phyloP scores from a whole-genome alignment of 2,888 invertebrate species.

The Rhodophaea formosa region DNA sequence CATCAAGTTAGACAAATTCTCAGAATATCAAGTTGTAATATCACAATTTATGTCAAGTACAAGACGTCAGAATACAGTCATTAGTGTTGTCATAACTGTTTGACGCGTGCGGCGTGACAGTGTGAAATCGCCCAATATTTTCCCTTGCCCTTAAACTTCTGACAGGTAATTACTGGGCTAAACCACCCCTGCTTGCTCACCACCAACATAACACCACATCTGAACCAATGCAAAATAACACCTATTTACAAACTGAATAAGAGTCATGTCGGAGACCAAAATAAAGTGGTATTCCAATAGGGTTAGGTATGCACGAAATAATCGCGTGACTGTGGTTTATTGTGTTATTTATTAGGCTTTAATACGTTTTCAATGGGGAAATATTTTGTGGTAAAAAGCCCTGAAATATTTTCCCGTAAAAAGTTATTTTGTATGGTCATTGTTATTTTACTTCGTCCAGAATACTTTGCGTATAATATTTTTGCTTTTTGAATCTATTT shows the following conservation, averaged over 20 bases:
- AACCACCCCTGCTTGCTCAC: conserved; percentile 23
- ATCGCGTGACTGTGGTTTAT: conserved; percentile 34
- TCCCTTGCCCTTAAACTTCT: conserved; percentile 34
- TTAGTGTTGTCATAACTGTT: conserved; percentile 23
- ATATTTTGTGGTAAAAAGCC: conserved; percentile 22
- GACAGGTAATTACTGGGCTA: conserved; percentile 34
- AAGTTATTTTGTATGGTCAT: conserved; percentile 9
- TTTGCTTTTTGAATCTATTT: too few species aligned
- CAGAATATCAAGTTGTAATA: neutral
- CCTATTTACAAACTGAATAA: neutral
- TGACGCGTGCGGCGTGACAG: conserved; percentile 34
- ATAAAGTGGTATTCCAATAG: conserved; percentile 4
- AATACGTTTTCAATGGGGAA: conserved; percentile 31
- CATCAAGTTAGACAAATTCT: neutral
- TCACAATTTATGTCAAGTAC: conserved; percentile 2
- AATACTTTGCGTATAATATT: neutral
- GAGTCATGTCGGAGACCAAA: neutral
- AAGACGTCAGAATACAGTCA: conserved; percentile 22
- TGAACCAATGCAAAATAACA: conserved; percentile 9
- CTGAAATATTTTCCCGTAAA: conserved; percentile 9
- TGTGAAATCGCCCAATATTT: conserved; percentile 34
- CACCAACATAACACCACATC: conserved; percentile 20
- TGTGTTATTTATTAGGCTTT: conserved; percentile 34
- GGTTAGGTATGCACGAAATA: conserved; percentile 26
- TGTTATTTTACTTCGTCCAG: neutral